phyloP scores from a whole-genome alignment of 2,888 invertebrate genomes.

The Sicus ferrugineus region DNA sequence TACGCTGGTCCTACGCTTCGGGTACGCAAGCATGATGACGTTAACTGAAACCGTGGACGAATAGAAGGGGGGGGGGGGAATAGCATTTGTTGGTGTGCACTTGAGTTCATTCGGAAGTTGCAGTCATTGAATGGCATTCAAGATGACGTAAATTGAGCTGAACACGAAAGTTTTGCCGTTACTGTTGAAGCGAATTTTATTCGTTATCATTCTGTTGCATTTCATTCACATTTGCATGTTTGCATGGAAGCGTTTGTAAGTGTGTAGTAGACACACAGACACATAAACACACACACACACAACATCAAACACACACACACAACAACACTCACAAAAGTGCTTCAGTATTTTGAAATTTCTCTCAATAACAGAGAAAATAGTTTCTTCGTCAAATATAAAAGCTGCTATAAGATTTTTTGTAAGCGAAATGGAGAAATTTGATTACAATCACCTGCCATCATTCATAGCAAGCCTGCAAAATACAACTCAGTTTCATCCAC shows the following conservation, averaged over 20 bases:
- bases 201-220: constrained; percentile 20
- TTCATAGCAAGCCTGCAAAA: no score
- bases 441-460: no score
- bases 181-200: constrained; percentile 27
- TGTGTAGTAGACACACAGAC: background rate
- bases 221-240: constrained; percentile 28
- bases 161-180: constrained; percentile 7
- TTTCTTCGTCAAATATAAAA: no score
- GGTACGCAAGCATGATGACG: constrained; percentile 10
- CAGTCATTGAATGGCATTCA: constrained; percentile 1
- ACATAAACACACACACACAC: background rate
- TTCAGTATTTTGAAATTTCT: no score
- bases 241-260: background rate
- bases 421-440: no score
- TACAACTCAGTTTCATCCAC: no score
- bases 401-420: no score
- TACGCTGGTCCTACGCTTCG: constrained; percentile 22
- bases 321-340: background rate
- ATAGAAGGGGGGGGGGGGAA: background rate
- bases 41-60: no score
- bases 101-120: background rate
- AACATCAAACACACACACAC: background rate
- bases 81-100: background rate
- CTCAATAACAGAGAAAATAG: no score
- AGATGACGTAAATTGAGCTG: constrained; percentile 10